Percentiles rank a stretch among this genome's conserved stretches.
Conservation (phyloP, 2,113 vertebrate genomes). For the Vidua chalybeata region DNA sequence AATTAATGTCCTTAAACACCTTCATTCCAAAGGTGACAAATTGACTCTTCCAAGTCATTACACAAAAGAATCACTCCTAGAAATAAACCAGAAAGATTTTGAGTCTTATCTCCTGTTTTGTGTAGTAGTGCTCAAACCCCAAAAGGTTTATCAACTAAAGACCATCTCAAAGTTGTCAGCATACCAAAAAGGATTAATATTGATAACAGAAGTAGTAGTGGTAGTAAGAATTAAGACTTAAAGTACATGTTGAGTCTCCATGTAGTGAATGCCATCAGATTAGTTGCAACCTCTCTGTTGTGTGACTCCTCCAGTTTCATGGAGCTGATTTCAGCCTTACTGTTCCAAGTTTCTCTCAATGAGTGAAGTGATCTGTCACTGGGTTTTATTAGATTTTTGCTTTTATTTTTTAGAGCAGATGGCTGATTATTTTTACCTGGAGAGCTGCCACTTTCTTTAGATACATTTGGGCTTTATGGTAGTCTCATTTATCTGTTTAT, state of each 20-base stretch:
- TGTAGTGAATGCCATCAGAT: neutral
- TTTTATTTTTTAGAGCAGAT: constrained; percentile 34
- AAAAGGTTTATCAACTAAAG: neutral
- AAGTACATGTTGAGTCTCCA: neutral
- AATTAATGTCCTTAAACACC: constrained; percentile 15
- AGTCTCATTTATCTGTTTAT: constrained; percentile 36
- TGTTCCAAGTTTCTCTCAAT: constrained; percentile 46
- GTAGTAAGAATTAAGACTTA: neutral
- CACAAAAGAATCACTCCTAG: neutral
- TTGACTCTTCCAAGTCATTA: neutral
- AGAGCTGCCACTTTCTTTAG: constrained; percentile 55
- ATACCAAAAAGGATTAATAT: neutral
- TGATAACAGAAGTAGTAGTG: neutral
- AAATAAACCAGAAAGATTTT: neutral
- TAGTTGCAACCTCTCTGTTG: neutral
- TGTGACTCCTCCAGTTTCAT: neutral
- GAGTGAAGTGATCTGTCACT: constrained; percentile 49
- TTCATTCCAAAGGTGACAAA: neutral
- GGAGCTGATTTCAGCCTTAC: neutral
- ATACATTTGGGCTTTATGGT: neutral
- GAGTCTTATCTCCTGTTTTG: neutral
- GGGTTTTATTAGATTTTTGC: constrained; percentile 36
- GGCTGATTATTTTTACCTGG: constrained; percentile 58
- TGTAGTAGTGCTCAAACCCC: neutral
- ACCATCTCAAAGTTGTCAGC: neutral